These are phyloP conservation scores for Pristiophorus japonicus DNA, from an alignment of 2,113 vertebrate species.

Conservation along the genomic window DNA sequence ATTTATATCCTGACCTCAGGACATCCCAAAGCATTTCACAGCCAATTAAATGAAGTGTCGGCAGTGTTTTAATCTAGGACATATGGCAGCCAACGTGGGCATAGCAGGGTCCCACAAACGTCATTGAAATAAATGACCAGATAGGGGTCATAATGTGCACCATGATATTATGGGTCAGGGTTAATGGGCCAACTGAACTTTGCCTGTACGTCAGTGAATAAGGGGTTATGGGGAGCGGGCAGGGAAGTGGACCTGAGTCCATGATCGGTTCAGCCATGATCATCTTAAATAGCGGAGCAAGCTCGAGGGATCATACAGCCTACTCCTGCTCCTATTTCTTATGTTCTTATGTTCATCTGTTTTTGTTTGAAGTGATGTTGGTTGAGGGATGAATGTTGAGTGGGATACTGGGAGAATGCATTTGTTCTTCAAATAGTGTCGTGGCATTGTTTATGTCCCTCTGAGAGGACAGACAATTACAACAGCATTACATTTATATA, in stretches of 20 bases:
- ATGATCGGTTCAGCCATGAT: too few species aligned
- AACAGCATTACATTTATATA: too few species aligned
- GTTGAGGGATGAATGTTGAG: not conserved
- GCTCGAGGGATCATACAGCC: too few species aligned
- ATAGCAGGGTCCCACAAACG: not conserved
- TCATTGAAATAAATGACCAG: not conserved
- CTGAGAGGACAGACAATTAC: not conserved
- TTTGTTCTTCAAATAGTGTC: not conserved
- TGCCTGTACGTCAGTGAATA: not conserved
- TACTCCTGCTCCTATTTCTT: too few species aligned
- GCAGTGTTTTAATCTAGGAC: not conserved
- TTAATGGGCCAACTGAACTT: not conserved
- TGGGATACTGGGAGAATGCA: not conserved
- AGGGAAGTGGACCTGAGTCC: too few species aligned
- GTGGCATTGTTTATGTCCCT: too few species aligned
- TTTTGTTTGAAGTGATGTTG: not conserved
- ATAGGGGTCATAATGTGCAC: not conserved
- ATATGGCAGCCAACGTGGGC: too few species aligned
- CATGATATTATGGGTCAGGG: not conserved
- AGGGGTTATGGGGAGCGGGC: too few species aligned
- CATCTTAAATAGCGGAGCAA: too few species aligned
- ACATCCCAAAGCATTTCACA: not conserved
- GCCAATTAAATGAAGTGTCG: not conserved
- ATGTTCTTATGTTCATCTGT: not conserved
- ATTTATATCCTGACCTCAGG: not conserved